Conservation (phyloP, 2,797 vertebrate genomes). For the Cyprinodon diabolis region DNA sequence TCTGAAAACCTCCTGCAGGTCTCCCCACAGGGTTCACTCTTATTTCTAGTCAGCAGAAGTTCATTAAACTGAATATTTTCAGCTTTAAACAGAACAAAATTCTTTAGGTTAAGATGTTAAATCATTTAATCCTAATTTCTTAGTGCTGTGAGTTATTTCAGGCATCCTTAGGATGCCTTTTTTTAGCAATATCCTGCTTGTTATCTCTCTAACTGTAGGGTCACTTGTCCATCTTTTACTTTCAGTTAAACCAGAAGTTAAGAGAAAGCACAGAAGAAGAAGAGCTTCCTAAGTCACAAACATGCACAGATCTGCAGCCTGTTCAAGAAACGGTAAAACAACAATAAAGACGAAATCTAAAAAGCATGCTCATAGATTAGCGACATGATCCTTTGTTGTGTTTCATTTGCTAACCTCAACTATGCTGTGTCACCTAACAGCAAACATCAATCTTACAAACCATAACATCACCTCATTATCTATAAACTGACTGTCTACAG, state of each 20-base stretch:
- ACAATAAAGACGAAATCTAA: background rate
- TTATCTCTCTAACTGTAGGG: background rate
- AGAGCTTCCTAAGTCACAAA: constrained; percentile 70
- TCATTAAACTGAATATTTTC: no score
- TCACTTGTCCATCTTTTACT: constrained; percentile 5
- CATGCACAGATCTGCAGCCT: constrained; percentile 75
- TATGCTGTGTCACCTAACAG: background rate
- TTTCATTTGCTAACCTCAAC: background rate
- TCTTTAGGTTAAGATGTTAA: no score
- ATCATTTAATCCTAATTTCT: no score
- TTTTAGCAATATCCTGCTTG: background rate
- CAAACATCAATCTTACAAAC: background rate
- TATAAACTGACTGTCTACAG: constrained; percentile 3
- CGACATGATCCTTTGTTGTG: background rate
- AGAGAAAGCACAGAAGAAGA: constrained; percentile 85
- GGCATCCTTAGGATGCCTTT: no score
- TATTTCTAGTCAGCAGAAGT: no score
- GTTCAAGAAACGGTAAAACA: constrained; percentile 78
- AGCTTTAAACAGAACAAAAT: no score
- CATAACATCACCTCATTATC: background rate
- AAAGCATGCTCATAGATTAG: background rate
- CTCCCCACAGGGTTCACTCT: no score
- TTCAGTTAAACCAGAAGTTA: constrained; percentile 85
- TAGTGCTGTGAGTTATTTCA: no score
- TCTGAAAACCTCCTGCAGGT: no score